Base-by-base conservation (phyloP, 2,113 vertebrate genomes). In the Cyrtonyx montezumae region DNA sequence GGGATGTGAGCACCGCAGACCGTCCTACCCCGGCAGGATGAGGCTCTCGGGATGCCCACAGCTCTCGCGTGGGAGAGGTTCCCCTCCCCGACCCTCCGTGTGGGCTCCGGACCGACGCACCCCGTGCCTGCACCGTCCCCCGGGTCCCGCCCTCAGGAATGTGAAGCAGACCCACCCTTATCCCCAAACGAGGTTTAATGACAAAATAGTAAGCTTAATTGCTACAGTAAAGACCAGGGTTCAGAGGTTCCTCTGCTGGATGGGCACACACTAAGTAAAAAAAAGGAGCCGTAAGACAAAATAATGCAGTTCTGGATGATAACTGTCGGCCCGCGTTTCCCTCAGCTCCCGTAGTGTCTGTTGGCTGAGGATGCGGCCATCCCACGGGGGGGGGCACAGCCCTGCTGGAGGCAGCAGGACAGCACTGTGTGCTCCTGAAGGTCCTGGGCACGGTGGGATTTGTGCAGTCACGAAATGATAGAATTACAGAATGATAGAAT, bases 331-430 rank as follows among this genome's bases (percentile, higher is more conserved):
- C 79, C 79, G 3, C 56, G 9, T 59, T n/a, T 25, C 49, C 43
- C 67, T 46, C 17, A 1, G 23, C 30, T 51, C 83, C 61, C 34
- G 51, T 37, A 9, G 42, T 7, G 45, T 56, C 46, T 2, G 45
- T 18, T 32, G 28, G 73, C 26, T 61, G 11, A 62, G 73, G 79
- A 42, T 0, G 11, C 40, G 19, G n/a, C 76, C 61, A 23, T 48
- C 26, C 34, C 68, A 49, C 26, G 59, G 10, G 0, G 10, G 0
- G 43, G 1, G 58, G 51, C 71, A 40, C 0, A 40, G 49, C 25
- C 63, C 25, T 9, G 32, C 76, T 1, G 20, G 62, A 26, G 34
- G 62, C 79, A 58, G 53, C 40, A 14, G 68, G 20, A 32, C 6
- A 2, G 62, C 43, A 81, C 25, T 5, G 37, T 7, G 1, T 32